Percentiles rank a stretch among this genome's conserved stretches.
phyloP scores from a whole-genome alignment of 2,888 invertebrate species.

The Drosophila kambysellisi region DNA sequence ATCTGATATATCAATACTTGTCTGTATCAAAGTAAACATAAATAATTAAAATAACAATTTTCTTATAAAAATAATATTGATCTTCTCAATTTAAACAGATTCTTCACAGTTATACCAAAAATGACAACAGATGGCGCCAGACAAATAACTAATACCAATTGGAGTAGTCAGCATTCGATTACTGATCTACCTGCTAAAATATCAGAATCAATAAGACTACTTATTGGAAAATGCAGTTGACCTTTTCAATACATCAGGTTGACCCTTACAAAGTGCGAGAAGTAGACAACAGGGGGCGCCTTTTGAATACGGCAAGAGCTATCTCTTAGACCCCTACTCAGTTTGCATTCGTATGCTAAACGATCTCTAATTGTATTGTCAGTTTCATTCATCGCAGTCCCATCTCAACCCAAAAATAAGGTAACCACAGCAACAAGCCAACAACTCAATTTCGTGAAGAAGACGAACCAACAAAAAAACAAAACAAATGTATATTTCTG shows the following conservation, averaged over 20 bases:
- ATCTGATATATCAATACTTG: background rate
- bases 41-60: background rate
- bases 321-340: background rate
- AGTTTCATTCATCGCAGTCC: conserved; percentile 33
- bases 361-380: conserved; percentile 50
- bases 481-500: conserved; percentile 23
- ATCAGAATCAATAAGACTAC: background rate
- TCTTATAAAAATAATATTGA: background rate
- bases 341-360: conserved; percentile 29
- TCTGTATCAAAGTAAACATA: background rate
- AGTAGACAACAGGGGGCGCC: background rate
- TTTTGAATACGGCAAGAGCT: background rate
- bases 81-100: background rate
- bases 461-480: background rate
- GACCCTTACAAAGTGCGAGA: background rate
- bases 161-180: background rate
- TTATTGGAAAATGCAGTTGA: conserved; percentile 7
- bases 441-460: conserved; percentile 57
- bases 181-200: background rate
- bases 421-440: conserved; percentile 34
- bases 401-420: conserved; percentile 24
- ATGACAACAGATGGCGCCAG: conserved; percentile 24
- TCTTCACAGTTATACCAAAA: background rate
- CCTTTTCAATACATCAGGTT: background rate
- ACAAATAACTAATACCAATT: background rate